Evolutionary conservation across 2,797 vertebrate genomes (phyloP).

Genomic region (Scyliorhinus canicula): DNA sequence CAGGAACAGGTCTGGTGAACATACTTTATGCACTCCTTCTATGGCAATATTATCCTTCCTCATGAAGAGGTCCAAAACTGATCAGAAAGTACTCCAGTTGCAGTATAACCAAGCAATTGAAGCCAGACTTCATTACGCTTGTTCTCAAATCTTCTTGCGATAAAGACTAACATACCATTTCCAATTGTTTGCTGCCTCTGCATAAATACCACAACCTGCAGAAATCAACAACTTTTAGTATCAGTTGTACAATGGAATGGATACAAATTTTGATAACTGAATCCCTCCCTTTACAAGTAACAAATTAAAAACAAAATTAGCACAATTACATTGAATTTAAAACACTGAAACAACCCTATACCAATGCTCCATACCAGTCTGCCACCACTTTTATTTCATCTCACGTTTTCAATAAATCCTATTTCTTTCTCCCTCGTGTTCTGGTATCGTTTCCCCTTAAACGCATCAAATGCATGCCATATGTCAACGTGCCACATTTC

Average conservation of each 20-base stretch:
- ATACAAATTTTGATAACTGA: neutral
- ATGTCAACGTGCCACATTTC: neutral
- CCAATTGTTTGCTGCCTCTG: no score
- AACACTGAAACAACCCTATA: neutral
- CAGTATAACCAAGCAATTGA: no score
- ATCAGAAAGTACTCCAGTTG: no score
- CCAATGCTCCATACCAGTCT: neutral
- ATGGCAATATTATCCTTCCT: no score
- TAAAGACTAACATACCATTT: no score
- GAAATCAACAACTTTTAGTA: neutral
- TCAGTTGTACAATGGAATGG: neutral
- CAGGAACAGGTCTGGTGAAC: no score
- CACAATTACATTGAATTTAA: neutral
- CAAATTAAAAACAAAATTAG: neutral
- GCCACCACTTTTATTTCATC: neutral
- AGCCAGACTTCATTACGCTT: no score
- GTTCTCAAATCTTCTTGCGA: no score
- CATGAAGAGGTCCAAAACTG: no score
- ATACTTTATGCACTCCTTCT: no score
- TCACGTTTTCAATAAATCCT: neutral
- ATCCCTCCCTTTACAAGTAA: neutral
- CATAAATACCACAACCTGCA: neutral
- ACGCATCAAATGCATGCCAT: neutral
- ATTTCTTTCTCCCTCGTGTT: neutral
- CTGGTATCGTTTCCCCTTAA: neutral